phyloP scores from a whole-genome alignment of 2,113 vertebrate genomes.

The Stomatorhinus ivindoensis region DNA sequence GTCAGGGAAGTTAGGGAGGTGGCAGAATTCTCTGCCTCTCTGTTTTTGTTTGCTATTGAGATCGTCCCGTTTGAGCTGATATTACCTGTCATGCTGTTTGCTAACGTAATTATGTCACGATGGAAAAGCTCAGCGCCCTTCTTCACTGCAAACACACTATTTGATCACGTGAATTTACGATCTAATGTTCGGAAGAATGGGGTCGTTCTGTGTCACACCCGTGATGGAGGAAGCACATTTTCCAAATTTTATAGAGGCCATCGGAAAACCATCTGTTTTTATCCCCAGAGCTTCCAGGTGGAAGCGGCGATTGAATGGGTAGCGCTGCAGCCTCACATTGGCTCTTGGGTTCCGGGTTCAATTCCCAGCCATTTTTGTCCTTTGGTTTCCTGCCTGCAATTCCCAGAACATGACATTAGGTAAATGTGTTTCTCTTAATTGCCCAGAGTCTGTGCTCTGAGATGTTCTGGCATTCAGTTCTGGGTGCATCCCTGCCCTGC shows the following conservation, averaged over 20 bases:
- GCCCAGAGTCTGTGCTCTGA: not conserved
- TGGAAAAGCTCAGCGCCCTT: not conserved
- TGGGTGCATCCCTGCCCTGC: not conserved
- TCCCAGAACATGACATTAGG: not conserved
- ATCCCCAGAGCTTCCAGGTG: not conserved
- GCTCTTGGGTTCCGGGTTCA: not conserved
- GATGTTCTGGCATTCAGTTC: not conserved
- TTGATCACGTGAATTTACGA: not conserved
- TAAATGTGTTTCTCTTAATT: not conserved
- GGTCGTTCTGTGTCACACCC: not conserved
- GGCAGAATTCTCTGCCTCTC: not conserved
- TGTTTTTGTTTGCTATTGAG: not conserved
- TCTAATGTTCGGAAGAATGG: not conserved
- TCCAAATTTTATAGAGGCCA: not conserved
- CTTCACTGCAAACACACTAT: not conserved
- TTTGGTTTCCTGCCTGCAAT: not conserved
- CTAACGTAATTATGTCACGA: not conserved
- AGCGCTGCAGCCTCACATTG: not conserved
- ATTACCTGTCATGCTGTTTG: not conserved
- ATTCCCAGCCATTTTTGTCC: not conserved
- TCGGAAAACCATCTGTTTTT: not conserved
- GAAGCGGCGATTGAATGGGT: not conserved
- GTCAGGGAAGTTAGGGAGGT: not conserved
- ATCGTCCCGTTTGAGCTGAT: not conserved
- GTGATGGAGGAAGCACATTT: not conserved